Evolutionary conservation across 2,797 vertebrate species (phyloP), one percentile per base, ranked within the genome.

Genomic region (Pogoniulus pusillus): DNA sequence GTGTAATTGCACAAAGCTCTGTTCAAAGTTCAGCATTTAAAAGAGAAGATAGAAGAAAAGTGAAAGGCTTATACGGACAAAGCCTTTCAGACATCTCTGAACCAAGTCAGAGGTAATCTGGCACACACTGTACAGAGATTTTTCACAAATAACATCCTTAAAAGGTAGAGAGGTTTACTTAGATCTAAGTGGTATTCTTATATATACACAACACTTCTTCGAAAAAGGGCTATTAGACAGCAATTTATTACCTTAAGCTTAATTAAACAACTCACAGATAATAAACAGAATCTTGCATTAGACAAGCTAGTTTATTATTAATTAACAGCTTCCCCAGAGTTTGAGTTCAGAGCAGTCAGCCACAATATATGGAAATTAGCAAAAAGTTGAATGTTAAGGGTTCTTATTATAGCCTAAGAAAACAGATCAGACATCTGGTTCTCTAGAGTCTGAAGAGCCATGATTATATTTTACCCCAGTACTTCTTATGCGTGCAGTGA

Each of bases 71-170:
- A 82, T 76, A 73, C 6, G 58, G 82, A 71, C 18, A 94, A 85
- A 91, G 32, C 11, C 71, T 86, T 93, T 84, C 53, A 62, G 51
- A 85, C 1, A 2, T 43, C 34, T 87, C 58, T 74, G 72, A 85
- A 85, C 7, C 26, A 58, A 76, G 71, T 58, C 39, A 58, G 80
- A 92, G 20, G 37, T 78, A 57, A 16, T 68, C 60, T 54, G 66
- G 80, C 58, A 89, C 26, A 68, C 0, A 4, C n/a, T 86, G 39
- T 35, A 57, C 29, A n/a, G n/a, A 63, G 26, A 83, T 90, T 66
- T 78, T 83, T 75, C 55, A 74, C 15, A 78, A 65, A 87, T 71
- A 80, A 77, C 41, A 87, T n/a, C 89, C 89, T 93, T 95, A 94
- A 89, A 94, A 94, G 93, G 89, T 53, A 94, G 65, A 64, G 75